Evolutionary conservation across 1,140 invertebrate species (phyloP).

Genomic region (Chironomus striatipennis): DNA sequence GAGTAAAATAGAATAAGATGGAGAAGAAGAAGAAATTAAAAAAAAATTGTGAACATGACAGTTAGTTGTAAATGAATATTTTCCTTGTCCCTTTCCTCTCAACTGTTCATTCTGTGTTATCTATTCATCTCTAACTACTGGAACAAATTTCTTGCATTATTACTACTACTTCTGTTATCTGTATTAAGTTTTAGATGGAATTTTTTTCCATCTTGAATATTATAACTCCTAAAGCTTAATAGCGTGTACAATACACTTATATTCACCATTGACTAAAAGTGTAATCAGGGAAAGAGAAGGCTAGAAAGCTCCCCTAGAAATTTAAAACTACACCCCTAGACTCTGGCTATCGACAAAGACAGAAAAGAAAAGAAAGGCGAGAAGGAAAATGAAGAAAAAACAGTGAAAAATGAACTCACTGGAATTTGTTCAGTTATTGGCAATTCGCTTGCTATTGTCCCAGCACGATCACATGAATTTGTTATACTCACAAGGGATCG

Average conservation of each 20-base stretch:
- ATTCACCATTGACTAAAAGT: too few species aligned
- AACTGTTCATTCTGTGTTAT: background rate
- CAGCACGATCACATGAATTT: slow-evolving; percentile 54
- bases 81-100: background rate
- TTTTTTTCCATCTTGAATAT: too few species aligned
- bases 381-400: background rate
- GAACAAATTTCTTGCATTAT: background rate
- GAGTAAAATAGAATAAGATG: background rate
- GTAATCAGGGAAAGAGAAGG: too few species aligned
- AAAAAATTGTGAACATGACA: background rate
- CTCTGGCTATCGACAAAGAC: background rate
- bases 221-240: too few species aligned
- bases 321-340: too few species aligned
- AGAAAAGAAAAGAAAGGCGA: too few species aligned
- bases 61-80: background rate
- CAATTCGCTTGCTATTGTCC: slow-evolving; percentile 47
- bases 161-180: too few species aligned
- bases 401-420: slow-evolving; percentile 34
- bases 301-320: too few species aligned
- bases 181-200: too few species aligned
- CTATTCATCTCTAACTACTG: background rate
- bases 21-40: too few species aligned
- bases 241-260: too few species aligned
- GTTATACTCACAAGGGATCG: slow-evolving; percentile 52
- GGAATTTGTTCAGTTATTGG: slow-evolving; percentile 72